Evolutionary conservation across 2,113 vertebrate genomes (phyloP).

Genomic region (Planiliza haematocheilus): DNA sequence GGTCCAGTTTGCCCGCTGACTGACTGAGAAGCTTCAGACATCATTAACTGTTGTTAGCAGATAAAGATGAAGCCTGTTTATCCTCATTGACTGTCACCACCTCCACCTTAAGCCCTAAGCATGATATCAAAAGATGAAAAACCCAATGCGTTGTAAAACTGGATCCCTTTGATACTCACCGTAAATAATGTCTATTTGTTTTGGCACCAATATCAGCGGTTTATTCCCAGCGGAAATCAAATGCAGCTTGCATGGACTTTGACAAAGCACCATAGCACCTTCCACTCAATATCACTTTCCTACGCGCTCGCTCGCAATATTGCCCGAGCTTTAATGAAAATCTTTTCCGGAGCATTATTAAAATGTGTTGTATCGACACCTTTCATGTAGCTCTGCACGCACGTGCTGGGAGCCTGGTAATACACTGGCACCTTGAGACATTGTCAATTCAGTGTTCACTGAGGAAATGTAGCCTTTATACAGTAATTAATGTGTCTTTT

Average conservation of each 20-base stretch:
- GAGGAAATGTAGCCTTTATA: conserved; percentile 22
- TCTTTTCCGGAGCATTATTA: conserved; percentile 56
- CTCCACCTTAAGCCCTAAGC: conserved; percentile 4
- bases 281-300: conserved; percentile 44
- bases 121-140: not conserved
- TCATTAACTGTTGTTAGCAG: not conserved
- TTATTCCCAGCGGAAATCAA: conserved; percentile 68
- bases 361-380: conserved; percentile 42
- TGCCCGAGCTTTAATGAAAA: conserved; percentile 60
- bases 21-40: no score
- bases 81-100: not conserved
- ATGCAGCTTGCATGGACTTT: conserved; percentile 23
- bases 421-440: conserved; percentile 31
- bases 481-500: conserved; percentile 46
- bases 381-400: conserved; percentile 53
- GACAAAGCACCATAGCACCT: conserved; percentile 7
- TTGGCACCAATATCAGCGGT: conserved; percentile 47
- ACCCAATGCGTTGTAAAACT: not conserved
- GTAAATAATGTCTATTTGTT: conserved; percentile 40
- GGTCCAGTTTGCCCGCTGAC: no score
- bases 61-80: not conserved
- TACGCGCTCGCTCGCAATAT: conserved; percentile 39
- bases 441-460: conserved; percentile 18
- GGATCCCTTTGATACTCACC: conserved; percentile 4
- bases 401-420: not conserved